Evolutionary conservation across 2,797 vertebrate genomes (phyloP), one percentile per base, ranked within the genome.

Genomic region (Gila robusta): DNA sequence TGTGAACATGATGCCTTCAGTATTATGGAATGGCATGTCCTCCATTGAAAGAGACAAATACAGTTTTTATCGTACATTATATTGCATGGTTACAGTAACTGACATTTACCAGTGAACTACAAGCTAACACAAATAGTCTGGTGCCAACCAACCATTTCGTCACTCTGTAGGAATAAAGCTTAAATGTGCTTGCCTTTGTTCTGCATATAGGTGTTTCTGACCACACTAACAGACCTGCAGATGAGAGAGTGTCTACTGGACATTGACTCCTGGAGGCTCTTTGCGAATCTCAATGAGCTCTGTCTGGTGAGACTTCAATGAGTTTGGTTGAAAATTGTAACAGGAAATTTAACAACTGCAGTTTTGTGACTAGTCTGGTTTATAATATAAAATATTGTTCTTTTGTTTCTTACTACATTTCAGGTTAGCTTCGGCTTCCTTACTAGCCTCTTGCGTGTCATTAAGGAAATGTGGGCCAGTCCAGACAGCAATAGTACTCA

Each of bases 341-440:
- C 77, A 41, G 5, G n/a, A 69, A 26, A 39, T 10, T 2, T 90
- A 89, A 16, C 62, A 41, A 37, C 39, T n/a, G 14, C 8, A 49
- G 12, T 17, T 41, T 28, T 26, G 11, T 14, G 19, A 12, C n/a
- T 32, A 52, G 23, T 26, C 14, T 11, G 9, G 28, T 21, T 39
- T 70, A 52, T 28, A 69, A 52, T 14, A 77, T 49, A 10, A 56
- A 70, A 10, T 37, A 21, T 62, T 26, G 28, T 35, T 78, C 4
- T 19, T 88, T 35, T 89, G 88, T 89, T 87, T 49, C 23, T 89
- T 87, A 84, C 87, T 85, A 28, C 28, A 64, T 49, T 39, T 54
- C 93, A 98, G 97, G 95, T 96, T 92, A 98, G 97, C 91, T 96
- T 96, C 73, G 91, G 93, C 86, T 98, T 99, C 94, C 93, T 97